Conservation (phyloP, 2,888 invertebrate species). For the Cactoblastis cactorum region DNA sequence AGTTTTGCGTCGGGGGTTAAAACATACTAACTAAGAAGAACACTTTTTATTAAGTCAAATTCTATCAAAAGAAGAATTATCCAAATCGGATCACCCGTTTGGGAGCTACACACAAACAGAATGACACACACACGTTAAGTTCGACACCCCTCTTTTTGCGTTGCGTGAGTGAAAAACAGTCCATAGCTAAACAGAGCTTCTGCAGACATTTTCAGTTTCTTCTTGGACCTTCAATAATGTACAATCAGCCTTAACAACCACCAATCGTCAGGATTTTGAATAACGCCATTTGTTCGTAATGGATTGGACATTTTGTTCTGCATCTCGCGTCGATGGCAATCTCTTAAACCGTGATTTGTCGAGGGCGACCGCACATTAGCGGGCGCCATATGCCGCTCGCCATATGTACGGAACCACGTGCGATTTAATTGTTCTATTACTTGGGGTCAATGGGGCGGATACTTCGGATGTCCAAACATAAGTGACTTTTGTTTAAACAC, state of each 20-base stretch:
- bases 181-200: too few relatives aligned
- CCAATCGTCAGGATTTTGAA: constrained; percentile 33
- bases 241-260: not conserved
- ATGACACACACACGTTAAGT: too few relatives aligned
- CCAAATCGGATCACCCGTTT: too few relatives aligned
- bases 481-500: constrained; percentile 16
- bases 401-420: constrained; percentile 30
- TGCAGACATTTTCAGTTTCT: too few relatives aligned
- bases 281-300: constrained; percentile 71
- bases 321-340: constrained; percentile 59
- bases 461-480: constrained; percentile 17
- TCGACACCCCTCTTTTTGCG: too few relatives aligned
- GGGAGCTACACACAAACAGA: too few relatives aligned
- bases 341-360: constrained; percentile 72
- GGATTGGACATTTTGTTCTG: constrained; percentile 58
- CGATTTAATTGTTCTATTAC: constrained; percentile 57
- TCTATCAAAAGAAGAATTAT: too few relatives aligned
- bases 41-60: too few relatives aligned
- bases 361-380: constrained; percentile 32
- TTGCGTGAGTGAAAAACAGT: too few relatives aligned
- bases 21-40: too few relatives aligned
- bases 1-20: too few relatives aligned
- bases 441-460: constrained; percentile 29
- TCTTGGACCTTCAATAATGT: not conserved
- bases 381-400: constrained; percentile 64